Evolutionary conservation across 2,888 invertebrate species (phyloP), one percentile per base, ranked within the genome.

Genomic region (Meteorus cinctellus): DNA sequence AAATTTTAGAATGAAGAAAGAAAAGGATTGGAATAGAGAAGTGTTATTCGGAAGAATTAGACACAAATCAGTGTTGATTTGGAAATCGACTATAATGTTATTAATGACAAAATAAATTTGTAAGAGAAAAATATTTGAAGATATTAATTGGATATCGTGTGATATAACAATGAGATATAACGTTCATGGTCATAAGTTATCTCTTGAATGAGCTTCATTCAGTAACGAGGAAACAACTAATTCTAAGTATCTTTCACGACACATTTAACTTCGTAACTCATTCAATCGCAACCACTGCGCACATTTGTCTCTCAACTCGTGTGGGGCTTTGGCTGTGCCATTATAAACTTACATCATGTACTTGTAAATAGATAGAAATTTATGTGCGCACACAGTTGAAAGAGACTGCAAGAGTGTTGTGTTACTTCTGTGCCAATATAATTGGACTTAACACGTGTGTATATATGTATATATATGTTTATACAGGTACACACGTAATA

Each of bases 231-330:
- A 86, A 88, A 85, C 86, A 88, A 88, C 87, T 87, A 89, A 88
- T 88, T 86, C 83, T 81, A 88, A 88, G 87, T 86, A 84, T 79
- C 83, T 83, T 88, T 87, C 84, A 86, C 85, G 86, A 83, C 75
- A 86, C 88, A 89, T 89, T 88, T 87, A 88, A 88, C 88, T 88
- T 86, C 66, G 82, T 79, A 87, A 88, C 87, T 88, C 82, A 76
- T 85, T 83, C 86, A 86, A 87, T 87, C 87, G 75, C 76, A 85
- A 84, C 74, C 67, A 51, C 82, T 84, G 83, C 73, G 69, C 83
- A 84, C 85, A 83, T 87, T 87, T 86, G 86, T 87, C 84, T 83
- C 82, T 81, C 76, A 68, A 69, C 78, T 80, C 45, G 19, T 65
- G 19, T 65, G 34, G 34, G 6, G 62, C 62, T 62, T 31, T 29